Base-by-base conservation (phyloP, 2,797 vertebrate genomes). In the Intellagama lesueurii region DNA sequence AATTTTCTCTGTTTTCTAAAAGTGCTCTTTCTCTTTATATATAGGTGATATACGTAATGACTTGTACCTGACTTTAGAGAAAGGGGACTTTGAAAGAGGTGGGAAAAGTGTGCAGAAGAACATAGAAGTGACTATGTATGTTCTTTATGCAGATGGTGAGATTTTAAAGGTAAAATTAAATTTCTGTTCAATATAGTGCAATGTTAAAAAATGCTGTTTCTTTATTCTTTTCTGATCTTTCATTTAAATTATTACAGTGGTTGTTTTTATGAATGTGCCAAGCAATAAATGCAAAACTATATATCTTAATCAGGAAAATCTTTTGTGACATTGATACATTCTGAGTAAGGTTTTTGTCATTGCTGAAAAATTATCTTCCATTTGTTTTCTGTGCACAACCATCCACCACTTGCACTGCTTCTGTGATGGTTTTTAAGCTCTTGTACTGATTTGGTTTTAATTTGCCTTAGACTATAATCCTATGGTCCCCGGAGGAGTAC, bases 31-130 rank as follows among this genome's bases (percentile, higher is more conserved):
- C 83, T 94, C 78, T 96, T 75, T 92, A 3, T 2, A 88, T 56
- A 22, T 85, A 99, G 99, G 99, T 94, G 99, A 99, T 93, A 98
- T 98, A 79, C 98, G 99, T 90, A 99, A 99, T 72, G 99, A 99
- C 96, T 96, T 99, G 52, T 99, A 99, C 90, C 97, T 99, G 94
- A 99, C 98, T 0, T 93, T 99, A 95, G 99, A 99, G 93, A 97
- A 98, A 86, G 99, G 99, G 1, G 99, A 99, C 96, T 99, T 99
- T 75, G 99, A 99, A 90, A 97, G 99, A 95, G 99, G 99, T 3
- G 99, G 99, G 82, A 99, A 99, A 94, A 99, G 99, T 1, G 99
- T 99, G 86, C 99, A 99, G 97, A 99, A 99, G 96, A 99, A 99
- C 96, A 99, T 99, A 0, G 99, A 99, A 95, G 98, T 99, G 95